Evolutionary conservation across 2,113 vertebrate species (phyloP).

Genomic region (Psammodynastes pulverulentus): DNA sequence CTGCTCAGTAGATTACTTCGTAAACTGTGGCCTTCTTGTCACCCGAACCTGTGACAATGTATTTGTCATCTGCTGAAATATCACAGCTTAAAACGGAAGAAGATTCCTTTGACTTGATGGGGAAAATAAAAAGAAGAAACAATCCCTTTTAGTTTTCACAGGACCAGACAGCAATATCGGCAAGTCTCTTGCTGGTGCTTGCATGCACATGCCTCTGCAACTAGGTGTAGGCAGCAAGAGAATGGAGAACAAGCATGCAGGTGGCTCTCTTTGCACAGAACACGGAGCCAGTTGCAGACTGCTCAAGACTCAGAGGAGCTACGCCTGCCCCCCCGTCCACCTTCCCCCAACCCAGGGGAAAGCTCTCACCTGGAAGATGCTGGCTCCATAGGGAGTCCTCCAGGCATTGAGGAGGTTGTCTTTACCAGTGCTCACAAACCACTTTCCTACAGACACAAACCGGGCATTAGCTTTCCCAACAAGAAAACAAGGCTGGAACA

Average conservation of each 20-base stretch:
- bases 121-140: accelerated
- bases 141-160: neutral
- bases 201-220: neutral
- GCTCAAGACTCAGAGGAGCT: neutral
- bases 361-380: conserved; percentile 91
- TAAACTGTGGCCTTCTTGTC: conserved; percentile 98
- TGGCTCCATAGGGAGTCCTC: conserved; percentile 95
- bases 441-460: conserved; percentile 76
- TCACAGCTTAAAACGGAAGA: conserved; percentile 96
- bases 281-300: too few species aligned
- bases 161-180: neutral
- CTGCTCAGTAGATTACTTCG: conserved; percentile 90
- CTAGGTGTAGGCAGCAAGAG: neutral
- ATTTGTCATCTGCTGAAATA: conserved; percentile 96
- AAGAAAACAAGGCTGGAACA: neutral
- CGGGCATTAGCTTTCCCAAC: neutral
- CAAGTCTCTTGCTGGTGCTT: neutral
- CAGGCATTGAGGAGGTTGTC: conserved; percentile 97
- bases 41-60: conserved; percentile 95
- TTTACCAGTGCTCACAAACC: conserved; percentile 98
- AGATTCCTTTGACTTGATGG: conserved; percentile 89
- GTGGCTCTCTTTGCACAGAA: neutral
- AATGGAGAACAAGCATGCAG: neutral
- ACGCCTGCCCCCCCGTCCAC: neutral
- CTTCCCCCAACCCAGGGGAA: neutral